Evolutionary conservation across 2,797 vertebrate genomes (phyloP).

Genomic region (Cyclura pinguis): DNA sequence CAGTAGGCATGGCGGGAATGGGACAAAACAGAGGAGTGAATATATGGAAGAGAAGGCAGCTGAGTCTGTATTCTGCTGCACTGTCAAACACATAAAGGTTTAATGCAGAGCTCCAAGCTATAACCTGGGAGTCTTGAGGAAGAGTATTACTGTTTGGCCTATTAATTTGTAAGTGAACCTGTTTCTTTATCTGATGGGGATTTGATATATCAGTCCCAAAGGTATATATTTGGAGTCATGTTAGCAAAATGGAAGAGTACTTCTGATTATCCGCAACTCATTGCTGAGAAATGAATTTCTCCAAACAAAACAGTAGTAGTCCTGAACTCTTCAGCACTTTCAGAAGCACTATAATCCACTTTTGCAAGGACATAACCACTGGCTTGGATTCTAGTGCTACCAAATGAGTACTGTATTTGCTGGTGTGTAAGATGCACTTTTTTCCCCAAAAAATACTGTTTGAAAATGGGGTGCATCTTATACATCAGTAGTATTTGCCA

Average conservation of each 20-base stretch:
- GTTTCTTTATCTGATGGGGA: not conserved
- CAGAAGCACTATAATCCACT: not conserved
- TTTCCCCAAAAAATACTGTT: too few relatives aligned
- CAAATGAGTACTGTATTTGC: conserved; percentile 21
- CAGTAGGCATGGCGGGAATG: not conserved
- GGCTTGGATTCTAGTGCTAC: conserved; percentile 41
- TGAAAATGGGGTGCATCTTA: too few relatives aligned
- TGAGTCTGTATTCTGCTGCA: not conserved
- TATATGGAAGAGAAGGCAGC: not conserved
- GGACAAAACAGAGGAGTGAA: not conserved
- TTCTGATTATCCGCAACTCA: not conserved
- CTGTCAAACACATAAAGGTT: not conserved
- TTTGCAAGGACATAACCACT: not conserved
- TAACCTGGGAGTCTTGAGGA: not conserved
- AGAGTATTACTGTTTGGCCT: not conserved
- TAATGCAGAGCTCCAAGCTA: not conserved
- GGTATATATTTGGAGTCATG: not conserved
- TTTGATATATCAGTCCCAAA: not conserved
- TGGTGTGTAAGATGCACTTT: too few relatives aligned
- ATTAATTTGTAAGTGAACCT: not conserved
- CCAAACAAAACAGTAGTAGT: not conserved
- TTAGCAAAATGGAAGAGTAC: not conserved
- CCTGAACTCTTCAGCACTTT: not conserved
- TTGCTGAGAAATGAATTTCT: not conserved
- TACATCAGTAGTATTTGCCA: too few relatives aligned